These are phyloP conservation scores for Synergus japonicus DNA, from an alignment of 2,888 invertebrate genomes.

Conservation along the genomic window DNA sequence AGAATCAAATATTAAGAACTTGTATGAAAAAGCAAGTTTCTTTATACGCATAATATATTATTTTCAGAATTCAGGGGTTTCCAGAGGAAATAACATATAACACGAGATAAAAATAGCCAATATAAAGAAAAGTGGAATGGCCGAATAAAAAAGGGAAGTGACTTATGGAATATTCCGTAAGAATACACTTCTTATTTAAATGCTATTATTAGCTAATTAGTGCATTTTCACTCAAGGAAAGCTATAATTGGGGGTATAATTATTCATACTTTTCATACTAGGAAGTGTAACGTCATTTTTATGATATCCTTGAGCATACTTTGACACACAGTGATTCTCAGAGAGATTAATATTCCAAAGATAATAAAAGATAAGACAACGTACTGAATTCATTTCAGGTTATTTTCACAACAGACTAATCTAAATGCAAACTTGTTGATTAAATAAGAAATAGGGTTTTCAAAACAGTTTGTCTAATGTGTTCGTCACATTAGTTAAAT, in stretches of 20 bases:
- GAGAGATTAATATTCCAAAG: not conserved
- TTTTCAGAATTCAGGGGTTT: not conserved
- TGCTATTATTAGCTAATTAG: not conserved
- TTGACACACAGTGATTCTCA: not conserved
- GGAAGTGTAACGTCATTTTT: not conserved
- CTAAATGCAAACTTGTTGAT: slow-evolving; percentile 6
- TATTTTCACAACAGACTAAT: slow-evolving; percentile 18
- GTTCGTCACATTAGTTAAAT: not conserved
- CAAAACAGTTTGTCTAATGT: not conserved
- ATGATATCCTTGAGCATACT: not conserved
- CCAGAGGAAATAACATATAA: not conserved
- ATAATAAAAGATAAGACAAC: not conserved
- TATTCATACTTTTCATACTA: not conserved
- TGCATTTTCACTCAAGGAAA: not conserved
- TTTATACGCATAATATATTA: not conserved
- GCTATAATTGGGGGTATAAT: not conserved
- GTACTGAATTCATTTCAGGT: slow-evolving; percentile 13
- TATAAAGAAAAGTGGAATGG: too few relatives aligned
- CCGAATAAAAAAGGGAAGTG: too few relatives aligned
- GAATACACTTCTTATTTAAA: too few relatives aligned
- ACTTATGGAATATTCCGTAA: too few relatives aligned
- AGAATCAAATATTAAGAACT: too few relatives aligned
- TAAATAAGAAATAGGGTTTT: not conserved
- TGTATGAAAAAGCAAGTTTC: too few relatives aligned
- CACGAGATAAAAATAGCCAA: too few relatives aligned